Conservation (phyloP, 2,888 invertebrate species). For the Daptonema setosum region DNA sequence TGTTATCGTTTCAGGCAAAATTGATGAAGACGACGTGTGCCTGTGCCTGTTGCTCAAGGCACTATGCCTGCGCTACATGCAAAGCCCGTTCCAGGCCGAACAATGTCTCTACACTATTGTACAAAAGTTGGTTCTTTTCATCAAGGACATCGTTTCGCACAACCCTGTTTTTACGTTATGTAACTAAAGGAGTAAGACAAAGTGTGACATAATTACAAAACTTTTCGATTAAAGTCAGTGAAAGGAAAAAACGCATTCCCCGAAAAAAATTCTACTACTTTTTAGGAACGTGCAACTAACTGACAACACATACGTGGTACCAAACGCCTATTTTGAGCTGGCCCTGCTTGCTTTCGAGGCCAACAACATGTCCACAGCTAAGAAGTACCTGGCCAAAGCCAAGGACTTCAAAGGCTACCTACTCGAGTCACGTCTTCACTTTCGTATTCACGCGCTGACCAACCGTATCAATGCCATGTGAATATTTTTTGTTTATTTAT, state of each 20-base stretch:
- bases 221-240: not conserved
- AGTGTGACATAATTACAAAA: no score
- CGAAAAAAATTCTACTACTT: conserved; percentile 1
- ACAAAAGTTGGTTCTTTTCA: conserved; percentile 31
- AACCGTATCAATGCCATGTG: not conserved
- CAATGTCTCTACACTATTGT: conserved; percentile 46
- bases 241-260: not conserved
- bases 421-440: conserved; percentile 23
- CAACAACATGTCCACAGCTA: conserved; percentile 45
- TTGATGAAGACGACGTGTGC: conserved; percentile 35
- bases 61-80: conserved; percentile 55
- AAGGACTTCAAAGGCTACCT: conserved; percentile 28
- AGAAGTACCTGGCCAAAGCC: conserved; percentile 52
- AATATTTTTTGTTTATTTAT: not conserved
- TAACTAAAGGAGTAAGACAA: no score
- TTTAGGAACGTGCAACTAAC: conserved; percentile 40
- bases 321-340: conserved; percentile 63
- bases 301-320: conserved; percentile 59
- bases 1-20: no score
- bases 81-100: conserved; percentile 52
- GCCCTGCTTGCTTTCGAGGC: conserved; percentile 53
- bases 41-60: conserved; percentile 57
- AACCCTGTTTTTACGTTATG: no score
- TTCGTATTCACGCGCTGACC: conserved; percentile 15
- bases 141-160: no score